Conservation (phyloP, 2,888 invertebrate species). For the Cryptus armator region DNA sequence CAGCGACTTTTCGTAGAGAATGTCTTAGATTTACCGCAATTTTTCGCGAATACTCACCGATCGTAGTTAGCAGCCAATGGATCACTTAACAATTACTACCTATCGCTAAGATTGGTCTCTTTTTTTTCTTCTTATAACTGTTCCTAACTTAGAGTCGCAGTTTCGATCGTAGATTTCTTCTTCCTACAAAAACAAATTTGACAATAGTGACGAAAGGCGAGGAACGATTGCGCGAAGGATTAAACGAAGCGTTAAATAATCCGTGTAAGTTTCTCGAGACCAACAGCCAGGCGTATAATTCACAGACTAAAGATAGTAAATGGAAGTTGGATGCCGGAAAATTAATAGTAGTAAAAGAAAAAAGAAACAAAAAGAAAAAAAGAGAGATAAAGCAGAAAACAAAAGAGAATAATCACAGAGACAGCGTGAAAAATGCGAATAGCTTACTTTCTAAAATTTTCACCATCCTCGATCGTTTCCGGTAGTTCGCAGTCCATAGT, state of each 20-base stretch:
- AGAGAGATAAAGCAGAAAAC: not conserved
- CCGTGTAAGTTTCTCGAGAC: not conserved
- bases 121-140: not conserved
- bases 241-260: conserved; percentile 14
- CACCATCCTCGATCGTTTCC: conserved; percentile 86
- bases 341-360: not conserved
- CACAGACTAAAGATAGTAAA: not conserved
- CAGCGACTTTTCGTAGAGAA: conserved; percentile 15
- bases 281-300: conserved; percentile 5
- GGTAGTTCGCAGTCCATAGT: conserved; percentile 86
- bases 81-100: not conserved
- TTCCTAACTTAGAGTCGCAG: conserved; percentile 32
- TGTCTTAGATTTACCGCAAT: conserved; percentile 6
- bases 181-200: conserved; percentile 55
- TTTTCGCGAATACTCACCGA: not conserved
- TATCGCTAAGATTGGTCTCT: conserved; percentile 11
- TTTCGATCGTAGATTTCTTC: conserved; percentile 20
- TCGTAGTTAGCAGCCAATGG: not conserved
- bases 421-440: not conserved
- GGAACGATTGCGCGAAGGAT: not conserved
- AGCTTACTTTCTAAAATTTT: conserved; percentile 84
- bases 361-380: not conserved
- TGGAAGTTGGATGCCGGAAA: not conserved
- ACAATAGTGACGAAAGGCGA: conserved; percentile 22
- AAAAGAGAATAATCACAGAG: not conserved